These are phyloP conservation scores for Zootermopsis nevadensis DNA, from an alignment of 2,888 invertebrate genomes.

Conservation along the genomic window DNA sequence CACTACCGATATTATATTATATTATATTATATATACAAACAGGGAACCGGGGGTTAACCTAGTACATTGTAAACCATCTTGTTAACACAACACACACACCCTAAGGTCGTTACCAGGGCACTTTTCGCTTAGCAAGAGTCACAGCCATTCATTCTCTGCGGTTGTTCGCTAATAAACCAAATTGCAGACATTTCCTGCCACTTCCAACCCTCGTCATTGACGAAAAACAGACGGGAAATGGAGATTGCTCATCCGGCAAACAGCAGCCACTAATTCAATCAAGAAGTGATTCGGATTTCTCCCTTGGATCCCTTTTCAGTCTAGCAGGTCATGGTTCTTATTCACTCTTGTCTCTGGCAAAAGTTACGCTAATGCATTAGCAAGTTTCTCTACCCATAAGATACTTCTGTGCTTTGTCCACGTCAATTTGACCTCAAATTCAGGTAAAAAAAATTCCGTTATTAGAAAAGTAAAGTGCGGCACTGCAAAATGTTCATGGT, in stretches of 20 bases:
- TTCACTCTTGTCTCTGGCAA: no score
- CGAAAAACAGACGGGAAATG: conserved; percentile 28
- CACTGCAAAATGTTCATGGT: no score
- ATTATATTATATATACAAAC: no score
- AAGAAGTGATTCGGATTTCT: conserved; percentile 30
- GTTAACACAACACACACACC: background rate
- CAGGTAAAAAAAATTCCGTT: no score
- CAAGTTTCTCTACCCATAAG: no score
- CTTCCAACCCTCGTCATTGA: conserved; percentile 29
- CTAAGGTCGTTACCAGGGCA: conserved; percentile 19
- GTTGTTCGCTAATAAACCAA: conserved; percentile 34
- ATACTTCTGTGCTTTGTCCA: no score
- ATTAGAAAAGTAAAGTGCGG: no score
- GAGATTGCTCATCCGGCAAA: conserved; percentile 45
- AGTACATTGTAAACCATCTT: background rate
- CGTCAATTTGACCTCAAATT: no score
- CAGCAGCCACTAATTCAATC: conserved; percentile 51
- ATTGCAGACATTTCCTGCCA: conserved; percentile 41
- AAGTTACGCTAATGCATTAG: no score
- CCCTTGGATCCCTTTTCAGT: background rate
- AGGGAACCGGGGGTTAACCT: no score
- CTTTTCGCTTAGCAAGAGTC: conserved; percentile 23
- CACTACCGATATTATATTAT: no score
- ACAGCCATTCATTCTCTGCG: background rate
- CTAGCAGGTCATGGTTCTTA: background rate